These are phyloP conservation scores for Zeuzera pyrina DNA, from an alignment of 2,888 invertebrate species.

Conservation along the genomic window DNA sequence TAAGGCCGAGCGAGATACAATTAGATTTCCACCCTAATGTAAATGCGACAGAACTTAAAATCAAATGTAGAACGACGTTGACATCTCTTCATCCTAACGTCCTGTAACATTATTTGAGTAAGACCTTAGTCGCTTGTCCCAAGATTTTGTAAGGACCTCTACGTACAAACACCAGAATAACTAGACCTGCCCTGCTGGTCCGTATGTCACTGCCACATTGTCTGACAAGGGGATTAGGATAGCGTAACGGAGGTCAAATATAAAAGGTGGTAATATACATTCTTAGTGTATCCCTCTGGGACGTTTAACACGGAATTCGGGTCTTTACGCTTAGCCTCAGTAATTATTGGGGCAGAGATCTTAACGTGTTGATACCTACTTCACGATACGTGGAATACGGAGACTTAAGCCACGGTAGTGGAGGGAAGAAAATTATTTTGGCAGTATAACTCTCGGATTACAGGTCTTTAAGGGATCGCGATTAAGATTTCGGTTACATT, in stretches of 20 bases:
- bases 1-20: too few species aligned
- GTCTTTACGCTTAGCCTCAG: constrained; percentile 54
- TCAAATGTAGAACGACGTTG: constrained; percentile 12
- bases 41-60: too few species aligned
- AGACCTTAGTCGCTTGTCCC: constrained; percentile 28
- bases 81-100: constrained; percentile 27
- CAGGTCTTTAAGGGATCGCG: constrained; percentile 7
- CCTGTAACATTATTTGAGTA: constrained; percentile 35
- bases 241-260: constrained; percentile 33
- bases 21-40: too few species aligned
- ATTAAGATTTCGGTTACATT: too few species aligned
- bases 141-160: constrained; percentile 35
- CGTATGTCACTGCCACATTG: not conserved
- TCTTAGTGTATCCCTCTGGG: constrained; percentile 43
- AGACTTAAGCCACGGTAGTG: constrained; percentile 20
- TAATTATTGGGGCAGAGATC: constrained; percentile 55
- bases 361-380: constrained; percentile 11
- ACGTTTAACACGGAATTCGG: constrained; percentile 59
- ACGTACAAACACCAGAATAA: constrained; percentile 16
- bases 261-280: constrained; percentile 53
- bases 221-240: constrained; percentile 16
- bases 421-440: constrained; percentile 25
- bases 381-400: constrained; percentile 23
- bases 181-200: constrained; percentile 20
- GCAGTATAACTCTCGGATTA: not conserved